Evolutionary conservation across 2,888 invertebrate genomes (phyloP).

Genomic region (Zygaena filipendulae): DNA sequence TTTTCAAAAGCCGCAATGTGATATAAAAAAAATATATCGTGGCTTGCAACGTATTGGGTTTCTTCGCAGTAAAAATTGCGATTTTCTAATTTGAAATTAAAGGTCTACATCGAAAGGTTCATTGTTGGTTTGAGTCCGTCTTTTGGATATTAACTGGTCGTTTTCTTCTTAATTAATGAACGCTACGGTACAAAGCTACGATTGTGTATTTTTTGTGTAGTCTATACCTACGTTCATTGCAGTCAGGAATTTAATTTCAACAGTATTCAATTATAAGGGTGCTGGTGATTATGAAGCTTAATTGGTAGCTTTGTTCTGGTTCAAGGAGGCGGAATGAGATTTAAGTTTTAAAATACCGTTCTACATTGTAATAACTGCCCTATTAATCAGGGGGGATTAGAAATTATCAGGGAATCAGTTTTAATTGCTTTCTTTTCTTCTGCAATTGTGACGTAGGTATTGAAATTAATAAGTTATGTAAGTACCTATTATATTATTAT

Average conservation of each 20-base stretch:
- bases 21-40: constrained; percentile 35
- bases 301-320: constrained; percentile 47
- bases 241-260: constrained; percentile 51
- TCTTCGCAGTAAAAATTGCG: too few relatives aligned
- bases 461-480: too few relatives aligned
- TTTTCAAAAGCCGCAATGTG: constrained; percentile 32
- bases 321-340: constrained; percentile 32
- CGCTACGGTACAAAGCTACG: constrained; percentile 49
- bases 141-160: too few relatives aligned
- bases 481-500: too few relatives aligned
- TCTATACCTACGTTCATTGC: constrained; percentile 36
- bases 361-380: constrained; percentile 12
- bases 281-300: constrained; percentile 48
- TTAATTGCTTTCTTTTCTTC: too few relatives aligned
- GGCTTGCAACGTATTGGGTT: too few relatives aligned
- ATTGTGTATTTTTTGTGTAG: constrained; percentile 50
- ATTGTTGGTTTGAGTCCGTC: too few relatives aligned
- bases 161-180: constrained; percentile 58
- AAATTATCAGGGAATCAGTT: too few relatives aligned
- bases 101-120: too few relatives aligned
- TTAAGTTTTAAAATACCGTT: constrained; percentile 31
- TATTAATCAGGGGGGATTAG: too few relatives aligned
- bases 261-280: constrained; percentile 54
- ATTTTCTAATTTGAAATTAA: too few relatives aligned
- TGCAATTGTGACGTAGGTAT: too few relatives aligned